Percentiles rank a stretch among this genome's conserved stretches.
These are phyloP conservation scores for Pterophyllum scalare DNA, from an alignment of 2,113 vertebrate genomes.

Conservation along the genomic window DNA sequence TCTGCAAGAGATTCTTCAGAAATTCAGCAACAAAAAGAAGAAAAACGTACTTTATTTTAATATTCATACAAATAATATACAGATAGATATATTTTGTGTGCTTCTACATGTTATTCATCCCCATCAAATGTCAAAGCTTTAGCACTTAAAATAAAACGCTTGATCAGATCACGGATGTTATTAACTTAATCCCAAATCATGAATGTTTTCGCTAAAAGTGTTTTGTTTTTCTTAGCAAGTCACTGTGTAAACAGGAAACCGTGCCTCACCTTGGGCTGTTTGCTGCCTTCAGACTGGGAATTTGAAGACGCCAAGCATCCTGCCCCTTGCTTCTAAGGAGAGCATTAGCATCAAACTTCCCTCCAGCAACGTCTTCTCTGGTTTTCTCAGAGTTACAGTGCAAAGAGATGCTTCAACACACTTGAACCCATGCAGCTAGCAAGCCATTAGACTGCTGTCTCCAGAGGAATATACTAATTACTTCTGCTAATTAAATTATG, in stretches of 20 bases:
- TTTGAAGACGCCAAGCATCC: conserved; percentile 39
- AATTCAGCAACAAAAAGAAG: neutral
- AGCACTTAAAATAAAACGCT: neutral
- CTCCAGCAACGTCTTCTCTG: conserved; percentile 9
- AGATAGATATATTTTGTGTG: neutral
- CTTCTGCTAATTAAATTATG: conserved; percentile 35
- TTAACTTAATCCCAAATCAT: neutral
- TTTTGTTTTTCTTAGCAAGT: conserved; percentile 12
- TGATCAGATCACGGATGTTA: neutral
- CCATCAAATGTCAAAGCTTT: neutral
- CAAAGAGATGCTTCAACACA: neutral
- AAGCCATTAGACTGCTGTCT: conserved; percentile 6
- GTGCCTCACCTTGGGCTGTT: conserved; percentile 25
- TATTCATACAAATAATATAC: neutral
- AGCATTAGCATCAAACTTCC: conserved; percentile 31
- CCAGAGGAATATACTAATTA: conserved; percentile 29
- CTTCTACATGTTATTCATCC: neutral
- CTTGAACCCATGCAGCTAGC: neutral
- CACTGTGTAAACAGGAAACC: conserved; percentile 31
- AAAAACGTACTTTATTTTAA: neutral
- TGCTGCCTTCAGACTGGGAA: conserved; percentile 33
- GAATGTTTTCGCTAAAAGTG: neutral
- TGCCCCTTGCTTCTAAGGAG: conserved; percentile 29
- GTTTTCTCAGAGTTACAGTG: neutral
- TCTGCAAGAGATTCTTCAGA: neutral